phyloP scores from a whole-genome alignment of 2,113 vertebrate genomes.

The Strix aluco region DNA sequence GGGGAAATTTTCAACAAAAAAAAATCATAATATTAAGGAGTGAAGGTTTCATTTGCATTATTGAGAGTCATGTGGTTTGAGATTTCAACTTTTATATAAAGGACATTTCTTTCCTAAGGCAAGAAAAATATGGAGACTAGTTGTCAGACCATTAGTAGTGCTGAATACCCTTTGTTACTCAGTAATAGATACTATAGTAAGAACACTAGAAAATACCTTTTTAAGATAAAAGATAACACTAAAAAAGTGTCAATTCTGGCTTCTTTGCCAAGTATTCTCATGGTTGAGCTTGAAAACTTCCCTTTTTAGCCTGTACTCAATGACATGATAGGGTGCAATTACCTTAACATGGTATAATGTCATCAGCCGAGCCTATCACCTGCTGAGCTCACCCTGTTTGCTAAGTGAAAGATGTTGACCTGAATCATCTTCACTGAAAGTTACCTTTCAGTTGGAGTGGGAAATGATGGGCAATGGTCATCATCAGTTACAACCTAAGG shows the following conservation, averaged over 20 bases:
- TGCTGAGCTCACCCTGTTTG: background rate
- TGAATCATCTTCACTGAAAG: background rate
- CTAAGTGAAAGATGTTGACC: background rate
- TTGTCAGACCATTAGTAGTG: background rate
- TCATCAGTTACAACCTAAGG: background rate
- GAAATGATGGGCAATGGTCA: background rate
- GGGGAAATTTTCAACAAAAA: background rate
- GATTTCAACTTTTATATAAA: background rate
- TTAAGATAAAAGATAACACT: background rate
- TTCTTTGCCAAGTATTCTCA: background rate
- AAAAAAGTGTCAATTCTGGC: background rate
- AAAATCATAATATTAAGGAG: background rate
- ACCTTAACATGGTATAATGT: background rate
- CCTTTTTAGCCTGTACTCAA: background rate
- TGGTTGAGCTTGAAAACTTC: background rate
- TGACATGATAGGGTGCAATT: background rate
- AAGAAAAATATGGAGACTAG: background rate
- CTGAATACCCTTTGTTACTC: background rate
- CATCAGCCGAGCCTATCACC: background rate
- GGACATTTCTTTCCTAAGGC: background rate
- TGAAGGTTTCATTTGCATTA: background rate
- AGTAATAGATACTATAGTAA: background rate
- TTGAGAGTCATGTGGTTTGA: background rate
- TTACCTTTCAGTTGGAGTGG: background rate
- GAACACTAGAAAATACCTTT: background rate